Percentiles rank a stretch among this genome's conserved stretches.
These are phyloP conservation scores for Saturnia pavonia DNA, from an alignment of 2,888 invertebrate species.

Conservation along the genomic window DNA sequence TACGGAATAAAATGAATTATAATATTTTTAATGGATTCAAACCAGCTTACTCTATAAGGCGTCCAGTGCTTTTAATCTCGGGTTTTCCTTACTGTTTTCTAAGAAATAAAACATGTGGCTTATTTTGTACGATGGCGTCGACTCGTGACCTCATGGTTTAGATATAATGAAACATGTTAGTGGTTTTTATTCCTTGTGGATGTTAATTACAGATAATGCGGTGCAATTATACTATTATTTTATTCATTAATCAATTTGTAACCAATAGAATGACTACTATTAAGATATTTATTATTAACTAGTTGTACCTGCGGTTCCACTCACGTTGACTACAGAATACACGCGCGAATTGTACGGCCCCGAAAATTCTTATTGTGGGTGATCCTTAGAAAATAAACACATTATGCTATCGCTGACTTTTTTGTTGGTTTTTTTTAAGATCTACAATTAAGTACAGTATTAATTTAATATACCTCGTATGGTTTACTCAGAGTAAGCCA, in stretches of 20 bases:
- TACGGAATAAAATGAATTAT: not conserved
- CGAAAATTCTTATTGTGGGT: no score
- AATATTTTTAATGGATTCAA: conserved; percentile 20
- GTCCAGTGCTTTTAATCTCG: not conserved
- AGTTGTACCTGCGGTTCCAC: no score
- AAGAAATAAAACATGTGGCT: conserved; percentile 33
- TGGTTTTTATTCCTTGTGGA: not conserved
- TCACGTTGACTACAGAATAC: no score
- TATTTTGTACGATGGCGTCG: conserved; percentile 21
- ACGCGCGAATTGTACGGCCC: no score
- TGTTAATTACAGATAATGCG: conserved; percentile 1
- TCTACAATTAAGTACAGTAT: no score
- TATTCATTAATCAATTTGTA: not conserved
- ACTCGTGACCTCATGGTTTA: conserved; percentile 19
- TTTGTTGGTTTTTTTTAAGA: no score
- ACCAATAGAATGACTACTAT: not conserved
- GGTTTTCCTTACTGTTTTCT: conserved; percentile 36
- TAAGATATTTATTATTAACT: no score
- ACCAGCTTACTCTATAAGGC: conserved; percentile 18
- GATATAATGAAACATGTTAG: not conserved
- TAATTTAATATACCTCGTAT: no score
- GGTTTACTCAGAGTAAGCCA: no score
- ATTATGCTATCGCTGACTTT: no score
- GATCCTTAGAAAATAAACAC: no score
- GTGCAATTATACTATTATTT: not conserved